Base-by-base conservation (phyloP, 2,113 vertebrate species). In the Oncorhynchus tshawytscha region DNA sequence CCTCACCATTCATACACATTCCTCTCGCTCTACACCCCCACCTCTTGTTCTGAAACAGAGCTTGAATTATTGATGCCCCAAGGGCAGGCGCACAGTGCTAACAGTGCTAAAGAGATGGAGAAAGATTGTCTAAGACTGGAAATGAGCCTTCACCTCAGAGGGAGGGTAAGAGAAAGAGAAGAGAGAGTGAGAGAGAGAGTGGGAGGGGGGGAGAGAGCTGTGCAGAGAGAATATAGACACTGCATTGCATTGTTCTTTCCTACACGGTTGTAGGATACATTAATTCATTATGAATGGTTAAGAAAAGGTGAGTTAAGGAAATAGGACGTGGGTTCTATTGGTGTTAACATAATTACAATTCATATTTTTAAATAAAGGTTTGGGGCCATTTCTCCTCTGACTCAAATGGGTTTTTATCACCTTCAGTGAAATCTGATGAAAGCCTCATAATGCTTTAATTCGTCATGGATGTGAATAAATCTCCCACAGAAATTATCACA, bases 281-380 rank as follows among this genome's bases (percentile, higher is more conserved):
- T 92, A 93, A 93, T 94, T 93, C 93, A 94, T 94, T 92, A 84
- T 82, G 84, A 81, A 87, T 87, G 81, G 90, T 86, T 88, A 89
- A 89, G 82, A 89, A 92, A 93, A 2, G 25, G 25, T 27, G 25
- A 27, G 90, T 85, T 88, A 89, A 89, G 82, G 89, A 92, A 93
- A 83, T 76, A 84, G 78, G 78, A 85, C 87, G 84, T 80, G 73
- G 82, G 84, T 86, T 89, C 83, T 86, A 82, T 88, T 84, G 89
- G 89, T 89, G 88, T 92, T 92, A 92, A 91, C 87, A 90, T 94
- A 94, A 94, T 94, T 93, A 93, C 88, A 86, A 86, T 88, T 88
- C 75, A 82, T 72, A 76, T 75, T 85, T 51, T 85, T 88, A 83
- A 91, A 92, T 87, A 78, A 90, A 81, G 81, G 79, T 85, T 71